phyloP scores from a whole-genome alignment of 2,797 vertebrate genomes.

The Pitangus sulphuratus region DNA sequence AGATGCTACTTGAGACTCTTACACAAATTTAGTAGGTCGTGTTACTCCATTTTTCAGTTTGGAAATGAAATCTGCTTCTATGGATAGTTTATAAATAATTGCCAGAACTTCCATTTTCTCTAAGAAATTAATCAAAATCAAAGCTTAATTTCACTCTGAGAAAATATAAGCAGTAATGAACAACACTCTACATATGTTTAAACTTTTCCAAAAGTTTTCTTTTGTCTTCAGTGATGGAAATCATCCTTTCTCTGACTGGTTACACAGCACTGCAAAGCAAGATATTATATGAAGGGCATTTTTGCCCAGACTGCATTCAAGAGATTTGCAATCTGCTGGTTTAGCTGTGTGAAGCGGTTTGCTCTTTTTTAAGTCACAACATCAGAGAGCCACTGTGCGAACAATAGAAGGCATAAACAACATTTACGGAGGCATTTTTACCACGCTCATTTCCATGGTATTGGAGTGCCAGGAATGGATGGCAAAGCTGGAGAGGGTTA shows the following conservation, averaged over 20 bases:
- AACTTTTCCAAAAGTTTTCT: background rate
- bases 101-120: constrained; percentile 8
- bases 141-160: background rate
- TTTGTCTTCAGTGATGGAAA: background rate
- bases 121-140: constrained; percentile 18
- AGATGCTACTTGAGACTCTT: constrained; percentile 10
- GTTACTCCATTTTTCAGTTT: background rate
- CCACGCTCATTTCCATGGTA: background rate
- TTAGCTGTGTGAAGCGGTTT: background rate
- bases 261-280: background rate
- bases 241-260: background rate
- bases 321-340: background rate
- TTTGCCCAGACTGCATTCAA: background rate
- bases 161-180: background rate
- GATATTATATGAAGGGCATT: background rate
- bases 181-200: background rate
- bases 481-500: background rate
- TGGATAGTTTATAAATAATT: background rate
- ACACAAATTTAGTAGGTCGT: background rate
- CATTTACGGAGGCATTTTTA: background rate
- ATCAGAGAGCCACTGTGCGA: background rate
- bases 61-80: background rate
- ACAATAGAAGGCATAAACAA: background rate
- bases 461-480: background rate
- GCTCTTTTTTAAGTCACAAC: background rate